Evolutionary conservation across 2,113 vertebrate genomes (phyloP).

Genomic region (Genyomyrus donnyi): DNA sequence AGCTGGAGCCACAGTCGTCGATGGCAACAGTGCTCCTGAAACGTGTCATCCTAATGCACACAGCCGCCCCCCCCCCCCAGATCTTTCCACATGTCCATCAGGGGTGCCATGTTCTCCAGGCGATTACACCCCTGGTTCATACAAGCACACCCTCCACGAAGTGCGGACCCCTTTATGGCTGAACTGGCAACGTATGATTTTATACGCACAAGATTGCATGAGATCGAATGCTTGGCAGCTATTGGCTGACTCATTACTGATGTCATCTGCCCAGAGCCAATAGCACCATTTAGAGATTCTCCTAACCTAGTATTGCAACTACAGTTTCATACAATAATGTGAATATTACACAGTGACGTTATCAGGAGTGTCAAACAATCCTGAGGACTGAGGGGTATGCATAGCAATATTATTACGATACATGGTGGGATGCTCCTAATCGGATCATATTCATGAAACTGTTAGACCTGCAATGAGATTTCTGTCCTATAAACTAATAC

Average conservation of each 20-base stretch:
- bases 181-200: conserved; percentile 20
- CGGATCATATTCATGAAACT: neutral
- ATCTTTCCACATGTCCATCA: conserved; percentile 56
- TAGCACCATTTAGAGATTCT: neutral
- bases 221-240: neutral
- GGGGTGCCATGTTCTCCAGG: conserved; percentile 43
- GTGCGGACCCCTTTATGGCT: conserved; percentile 28
- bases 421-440: neutral
- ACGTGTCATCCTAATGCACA: conserved; percentile 42
- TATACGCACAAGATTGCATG: conserved; percentile 45
- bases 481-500: neutral
- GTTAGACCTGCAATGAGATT: neutral
- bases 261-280: neutral
- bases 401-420: neutral
- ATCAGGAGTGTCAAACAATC: neutral
- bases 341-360: neutral
- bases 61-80: conserved; percentile 49
- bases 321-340: neutral
- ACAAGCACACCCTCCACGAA: conserved; percentile 53
- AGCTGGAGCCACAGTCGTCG: conserved; percentile 1
- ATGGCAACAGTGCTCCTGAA: conserved; percentile 35
- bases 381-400: neutral
- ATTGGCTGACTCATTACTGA: conserved; percentile 40
- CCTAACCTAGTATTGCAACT: neutral
- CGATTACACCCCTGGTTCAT: conserved; percentile 52